Evolutionary conservation across 2,888 invertebrate genomes (phyloP).

Genomic region (Poecilobothrus nobilitatus): DNA sequence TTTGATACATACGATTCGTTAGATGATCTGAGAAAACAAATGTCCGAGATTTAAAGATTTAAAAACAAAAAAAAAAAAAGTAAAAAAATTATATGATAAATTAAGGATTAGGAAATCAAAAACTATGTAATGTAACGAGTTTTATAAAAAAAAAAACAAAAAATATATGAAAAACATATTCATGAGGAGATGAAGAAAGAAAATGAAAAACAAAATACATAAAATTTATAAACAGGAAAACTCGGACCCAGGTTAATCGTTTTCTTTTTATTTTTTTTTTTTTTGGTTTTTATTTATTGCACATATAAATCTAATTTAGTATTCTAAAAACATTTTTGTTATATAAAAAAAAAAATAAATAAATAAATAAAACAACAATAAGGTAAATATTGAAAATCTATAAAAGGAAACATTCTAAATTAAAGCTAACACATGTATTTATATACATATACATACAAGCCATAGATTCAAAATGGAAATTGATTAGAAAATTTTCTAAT

Average conservation of each 20-base stretch:
- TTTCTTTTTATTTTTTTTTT: not conserved
- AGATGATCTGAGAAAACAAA: slow-evolving; percentile 67
- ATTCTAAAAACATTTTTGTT: slow-evolving; percentile 1
- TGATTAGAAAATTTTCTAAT: slow-evolving; percentile 2
- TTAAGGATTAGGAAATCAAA: too few species aligned
- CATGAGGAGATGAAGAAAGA: too few species aligned
- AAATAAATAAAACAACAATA: not conserved
- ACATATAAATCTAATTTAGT: not conserved
- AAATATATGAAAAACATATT: not conserved
- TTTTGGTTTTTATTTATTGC: not conserved
- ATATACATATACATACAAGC: not conserved
- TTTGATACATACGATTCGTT: slow-evolving; percentile 65
- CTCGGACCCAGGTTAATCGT: not conserved
- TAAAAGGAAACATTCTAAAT: not conserved
- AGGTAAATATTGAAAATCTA: not conserved
- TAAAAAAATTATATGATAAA: too few species aligned
- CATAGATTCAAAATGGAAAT: not conserved
- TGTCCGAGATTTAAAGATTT: slow-evolving; percentile 49
- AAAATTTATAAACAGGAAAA: not conserved
- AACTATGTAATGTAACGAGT: not conserved
- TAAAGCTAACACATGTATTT: not conserved
- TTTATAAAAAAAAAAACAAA: too few species aligned
- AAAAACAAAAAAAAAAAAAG: not conserved
- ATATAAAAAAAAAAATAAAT: not conserved
- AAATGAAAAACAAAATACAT: too few species aligned